Evolutionary conservation across 2,113 vertebrate genomes (phyloP).

Genomic region (Castor canadensis): DNA sequence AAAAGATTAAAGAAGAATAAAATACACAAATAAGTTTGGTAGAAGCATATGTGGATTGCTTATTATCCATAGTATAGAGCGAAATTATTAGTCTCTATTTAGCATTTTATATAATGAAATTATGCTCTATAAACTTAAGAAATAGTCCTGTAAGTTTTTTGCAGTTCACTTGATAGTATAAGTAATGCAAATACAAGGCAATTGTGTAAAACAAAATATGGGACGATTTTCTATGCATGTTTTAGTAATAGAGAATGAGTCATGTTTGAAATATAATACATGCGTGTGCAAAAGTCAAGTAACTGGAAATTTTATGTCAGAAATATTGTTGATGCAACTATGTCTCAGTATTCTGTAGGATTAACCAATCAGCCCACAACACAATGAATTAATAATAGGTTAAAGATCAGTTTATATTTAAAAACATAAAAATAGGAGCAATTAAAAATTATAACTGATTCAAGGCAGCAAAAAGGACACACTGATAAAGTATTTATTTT

Average conservation of each 20-base stretch:
- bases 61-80: not conserved
- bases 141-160: not conserved
- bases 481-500: not conserved
- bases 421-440: not conserved
- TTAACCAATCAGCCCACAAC: not conserved
- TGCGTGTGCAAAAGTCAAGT: not conserved
- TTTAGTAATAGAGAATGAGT: conserved; percentile 13
- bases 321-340: not conserved
- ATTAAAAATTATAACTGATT: conserved; percentile 46
- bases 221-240: not conserved
- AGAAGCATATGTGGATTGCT: not conserved
- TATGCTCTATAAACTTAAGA: conserved; percentile 29
- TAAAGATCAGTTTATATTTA: conserved; percentile 43
- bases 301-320: conserved; percentile 16
- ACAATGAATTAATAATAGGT: not conserved
- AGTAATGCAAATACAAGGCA: not conserved
- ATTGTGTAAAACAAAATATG: not conserved
- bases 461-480: not conserved
- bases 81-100: conserved; percentile 1
- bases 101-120: conserved; percentile 44
- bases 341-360: not conserved
- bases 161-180: not conserved
- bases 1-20: conserved; percentile 8
- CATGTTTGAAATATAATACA: not conserved
- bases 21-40: not conserved